Conservation (phyloP, 2,797 vertebrate genomes). For the Presbytis comata region DNA sequence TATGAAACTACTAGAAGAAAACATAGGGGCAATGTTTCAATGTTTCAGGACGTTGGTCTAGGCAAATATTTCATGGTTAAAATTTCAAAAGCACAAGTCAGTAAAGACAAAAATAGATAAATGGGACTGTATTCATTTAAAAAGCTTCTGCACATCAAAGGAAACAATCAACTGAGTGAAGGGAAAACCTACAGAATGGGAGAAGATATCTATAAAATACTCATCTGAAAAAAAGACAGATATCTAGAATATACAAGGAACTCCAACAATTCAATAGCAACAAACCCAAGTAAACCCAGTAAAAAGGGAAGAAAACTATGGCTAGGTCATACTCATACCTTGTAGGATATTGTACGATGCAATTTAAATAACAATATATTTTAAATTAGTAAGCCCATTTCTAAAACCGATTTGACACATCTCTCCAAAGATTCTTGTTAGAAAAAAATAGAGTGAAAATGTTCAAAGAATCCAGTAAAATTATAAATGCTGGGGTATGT, state of each 20-base stretch:
- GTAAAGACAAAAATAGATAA: not conserved
- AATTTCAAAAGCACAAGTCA: not conserved
- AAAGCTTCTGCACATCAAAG: not conserved
- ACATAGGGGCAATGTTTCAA: not conserved
- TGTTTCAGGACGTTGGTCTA: not conserved
- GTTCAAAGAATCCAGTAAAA: not conserved
- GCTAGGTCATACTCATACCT: fast-evolving
- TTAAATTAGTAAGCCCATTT: not conserved
- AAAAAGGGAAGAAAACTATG: not conserved
- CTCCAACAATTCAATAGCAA: not conserved
- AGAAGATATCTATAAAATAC: not conserved
- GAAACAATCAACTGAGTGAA: not conserved
- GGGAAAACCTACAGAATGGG: not conserved
- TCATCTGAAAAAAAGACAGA: not conserved
- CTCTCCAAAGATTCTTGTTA: not conserved
- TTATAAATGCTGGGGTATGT: not conserved
- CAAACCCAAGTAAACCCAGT: not conserved
- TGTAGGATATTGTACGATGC: not conserved
- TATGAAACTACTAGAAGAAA: not conserved
- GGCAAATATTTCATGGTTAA: not conserved
- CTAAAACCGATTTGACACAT: not conserved
- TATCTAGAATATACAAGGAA: not conserved
- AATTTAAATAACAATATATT: not conserved
- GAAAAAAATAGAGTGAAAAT: not conserved
- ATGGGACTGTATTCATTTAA: not conserved